Evolutionary conservation across 2,888 invertebrate genomes (phyloP).

Genomic region (Melanostoma scalare): DNA sequence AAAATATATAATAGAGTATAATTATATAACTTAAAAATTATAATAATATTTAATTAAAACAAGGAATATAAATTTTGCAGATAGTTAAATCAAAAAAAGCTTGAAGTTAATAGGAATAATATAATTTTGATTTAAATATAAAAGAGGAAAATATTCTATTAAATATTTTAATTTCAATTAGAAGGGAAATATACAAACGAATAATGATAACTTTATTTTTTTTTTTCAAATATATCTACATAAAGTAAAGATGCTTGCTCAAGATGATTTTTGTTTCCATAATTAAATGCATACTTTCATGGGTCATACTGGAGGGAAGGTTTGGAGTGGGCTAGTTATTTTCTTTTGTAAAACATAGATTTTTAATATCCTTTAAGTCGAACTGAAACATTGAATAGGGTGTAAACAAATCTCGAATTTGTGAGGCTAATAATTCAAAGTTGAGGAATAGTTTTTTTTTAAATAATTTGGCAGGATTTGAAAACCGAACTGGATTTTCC

Average conservation of each 20-base stretch:
- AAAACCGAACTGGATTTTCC: no score
- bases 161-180: constrained; percentile 1
- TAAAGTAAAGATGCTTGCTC: constrained; percentile 75
- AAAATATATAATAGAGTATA: constrained; percentile 63
- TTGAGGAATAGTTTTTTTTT: no score
- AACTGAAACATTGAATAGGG: not conserved
- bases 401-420: no score
- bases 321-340: not conserved
- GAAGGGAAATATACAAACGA: constrained; percentile 57
- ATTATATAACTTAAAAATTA: constrained; percentile 54
- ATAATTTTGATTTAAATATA: constrained; percentile 26
- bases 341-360: no score
- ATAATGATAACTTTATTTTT: constrained; percentile 21
- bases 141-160: not conserved
- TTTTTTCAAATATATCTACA: constrained; percentile 35
- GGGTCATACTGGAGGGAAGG: constrained; percentile 23
- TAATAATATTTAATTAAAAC: constrained; percentile 44
- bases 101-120: constrained; percentile 56
- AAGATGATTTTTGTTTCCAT: constrained; percentile 65
- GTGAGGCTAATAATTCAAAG: no score
- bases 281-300: constrained; percentile 37
- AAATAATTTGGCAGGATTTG: no score
- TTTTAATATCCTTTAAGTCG: not conserved
- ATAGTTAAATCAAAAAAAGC: constrained; percentile 64
- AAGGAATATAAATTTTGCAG: constrained; percentile 47